Conservation (phyloP, 1,140 invertebrate species). For the Tetranychus urticae region DNA sequence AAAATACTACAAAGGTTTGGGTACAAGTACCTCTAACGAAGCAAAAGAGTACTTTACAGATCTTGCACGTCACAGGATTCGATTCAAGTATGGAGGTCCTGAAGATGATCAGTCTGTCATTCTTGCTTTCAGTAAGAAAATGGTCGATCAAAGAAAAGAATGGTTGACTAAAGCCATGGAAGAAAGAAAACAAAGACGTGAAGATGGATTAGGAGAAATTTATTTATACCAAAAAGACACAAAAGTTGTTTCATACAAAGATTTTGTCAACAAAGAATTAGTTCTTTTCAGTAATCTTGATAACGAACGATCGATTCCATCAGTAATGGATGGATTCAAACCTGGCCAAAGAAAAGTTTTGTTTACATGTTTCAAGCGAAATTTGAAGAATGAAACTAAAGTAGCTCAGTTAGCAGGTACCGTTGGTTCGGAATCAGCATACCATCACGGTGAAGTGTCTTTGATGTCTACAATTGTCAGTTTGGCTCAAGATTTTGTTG, state of each 20-base stretch:
- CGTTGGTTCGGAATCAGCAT: slow-evolving; percentile 87
- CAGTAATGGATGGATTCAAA: slow-evolving; percentile 80
- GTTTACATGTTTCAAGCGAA: slow-evolving; percentile 88
- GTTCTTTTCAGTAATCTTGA: slow-evolving; percentile 92
- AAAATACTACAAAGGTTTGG: slow-evolving; percentile 99
- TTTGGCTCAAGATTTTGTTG: slow-evolving; percentile 93
- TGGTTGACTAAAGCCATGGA: slow-evolving; percentile 96
- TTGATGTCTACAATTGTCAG: slow-evolving; percentile 89
- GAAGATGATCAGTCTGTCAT: slow-evolving; percentile 79
- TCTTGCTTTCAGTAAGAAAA: slow-evolving; percentile 90
- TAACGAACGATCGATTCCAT: slow-evolving; percentile 87
- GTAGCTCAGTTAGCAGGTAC: slow-evolving; percentile 93
- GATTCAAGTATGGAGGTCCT: slow-evolving; percentile 58
- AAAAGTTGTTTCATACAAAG: slow-evolving; percentile 53
- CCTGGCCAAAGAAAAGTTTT: slow-evolving; percentile 86
- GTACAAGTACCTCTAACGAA: slow-evolving; percentile 91
- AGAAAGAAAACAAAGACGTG: slow-evolving; percentile 63
- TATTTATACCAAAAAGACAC: slow-evolving; percentile 86
- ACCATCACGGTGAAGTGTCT: slow-evolving; percentile 92
- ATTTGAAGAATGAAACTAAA: slow-evolving; percentile 88
- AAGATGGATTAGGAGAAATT: slow-evolving; percentile 63
- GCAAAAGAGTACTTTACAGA: slow-evolving; percentile 96
- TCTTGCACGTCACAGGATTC: slow-evolving; percentile 76
- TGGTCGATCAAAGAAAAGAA: slow-evolving; percentile 79
- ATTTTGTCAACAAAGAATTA: slow-evolving; percentile 93